Base-by-base conservation (phyloP, 2,888 invertebrate species). In the Pyrrhia umbra region DNA sequence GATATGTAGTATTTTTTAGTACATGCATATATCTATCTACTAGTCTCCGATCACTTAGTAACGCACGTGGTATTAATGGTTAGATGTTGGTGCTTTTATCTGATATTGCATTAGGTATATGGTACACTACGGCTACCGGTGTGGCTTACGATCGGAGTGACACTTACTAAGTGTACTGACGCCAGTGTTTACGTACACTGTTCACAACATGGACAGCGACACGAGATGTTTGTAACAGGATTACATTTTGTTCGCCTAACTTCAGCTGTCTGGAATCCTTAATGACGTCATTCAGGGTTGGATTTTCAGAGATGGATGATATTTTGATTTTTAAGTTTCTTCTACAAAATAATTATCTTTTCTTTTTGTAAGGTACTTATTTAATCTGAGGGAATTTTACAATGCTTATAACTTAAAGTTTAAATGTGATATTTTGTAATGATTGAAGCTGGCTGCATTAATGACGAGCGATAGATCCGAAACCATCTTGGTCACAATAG, bases 41-140 rank as follows among this genome's bases (percentile, higher is more conserved):
- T n/a, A n/a, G n/a, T n/a, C n/a, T n/a, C n/a, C n/a, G n/a, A n/a
- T n/a, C n/a, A n/a, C n/a, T n/a, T n/a, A n/a, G n/a, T n/a, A n/a
- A 54, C 76, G 75, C 75, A 81, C 59, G 74, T 70, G 56, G 54
- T 76, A 78, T 83, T 85, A 81, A 80, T 77, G 58, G 61, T 75
- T 68, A 76, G 70, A 80, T 78, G 68, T 76, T 47, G 62, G 55
- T 59, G 66, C 65, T 75, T 70, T 80, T 78, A 72, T 70, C 60
- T 59, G 40, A 64, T 58, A 71, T 62, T 65, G 60, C 65, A 47
- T 66, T 56, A n/a, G n/a, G n/a, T n/a, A 67, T 30, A 71, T 37
- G 47, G 40, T 20, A 6, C 51, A 61, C 25, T 40, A 50, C 18
- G 59, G 61, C 58, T 46, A 55, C 61, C 67, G 43, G 65, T 39